Evolutionary conservation across 2,113 vertebrate species (phyloP), one percentile per base, ranked within the genome.

Genomic region (Falco punctatus): DNA sequence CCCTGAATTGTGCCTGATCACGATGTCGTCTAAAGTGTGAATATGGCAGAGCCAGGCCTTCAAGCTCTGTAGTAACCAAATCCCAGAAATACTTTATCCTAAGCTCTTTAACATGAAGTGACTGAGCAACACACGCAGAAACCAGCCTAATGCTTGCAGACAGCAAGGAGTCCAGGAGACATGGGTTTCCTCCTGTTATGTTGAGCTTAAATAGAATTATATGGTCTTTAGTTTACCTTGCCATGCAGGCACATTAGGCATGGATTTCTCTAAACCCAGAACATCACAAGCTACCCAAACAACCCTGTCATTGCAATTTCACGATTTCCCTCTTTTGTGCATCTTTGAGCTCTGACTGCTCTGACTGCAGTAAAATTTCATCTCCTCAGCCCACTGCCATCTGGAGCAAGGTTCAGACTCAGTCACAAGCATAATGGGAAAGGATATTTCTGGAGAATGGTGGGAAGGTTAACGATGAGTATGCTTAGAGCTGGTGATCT

Each of bases 221-320:
- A 81, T 66, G 90, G 84, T 94, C 90, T 97, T 97, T 94, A 90
- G 96, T 97, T 91, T 97, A 94, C 96, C 92, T 97, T 96, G 57
- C 91, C 79, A 70, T 78, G 67, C 87, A 94, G 81, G 74, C 84
- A 91, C 28, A 95, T 97, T 94, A 97, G 94, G 75, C 81, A 95
- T 84, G 93, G 95, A 90, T 97, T 94, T 92, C 92, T 96, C 75
- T 94, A 92, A 92, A 96, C 79, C 86, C 65, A 81, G 88, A 95
- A 87, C 96, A 97, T 96, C 95, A 94, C 65, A 95, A 92, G 94
- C 75, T 71, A 81, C 48, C 86, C 91, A 94, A 97, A 95, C 88
- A 96, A 54, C 95, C 91, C 66, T 95, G 92, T 96, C 94, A 97
- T 96, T 94, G 94, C 89, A 67, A 97, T 97, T 97, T 97, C 94